These are phyloP conservation scores for Athalia cordata DNA, from an alignment of 2,888 invertebrate species.

Conservation along the genomic window DNA sequence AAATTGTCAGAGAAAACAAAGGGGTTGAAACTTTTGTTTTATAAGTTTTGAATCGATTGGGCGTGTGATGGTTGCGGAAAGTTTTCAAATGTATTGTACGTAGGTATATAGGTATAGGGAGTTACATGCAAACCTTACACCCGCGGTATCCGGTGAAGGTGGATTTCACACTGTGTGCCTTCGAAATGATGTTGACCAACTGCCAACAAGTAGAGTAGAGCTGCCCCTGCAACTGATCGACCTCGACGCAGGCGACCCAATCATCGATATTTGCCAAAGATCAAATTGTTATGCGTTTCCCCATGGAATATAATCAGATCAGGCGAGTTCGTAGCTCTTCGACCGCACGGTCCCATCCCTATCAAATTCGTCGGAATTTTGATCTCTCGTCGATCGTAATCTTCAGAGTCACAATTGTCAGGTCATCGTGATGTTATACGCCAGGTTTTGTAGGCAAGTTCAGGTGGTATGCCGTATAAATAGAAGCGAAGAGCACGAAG, in stretches of 20 bases:
- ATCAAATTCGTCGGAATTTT: too few species aligned
- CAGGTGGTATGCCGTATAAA: background rate
- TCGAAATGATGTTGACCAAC: slow-evolving; percentile 67
- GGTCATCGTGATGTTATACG: background rate
- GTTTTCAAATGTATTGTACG: slow-evolving; percentile 31
- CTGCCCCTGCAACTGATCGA: background rate
- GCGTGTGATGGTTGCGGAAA: slow-evolving; percentile 53
- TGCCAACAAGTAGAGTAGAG: slow-evolving; percentile 31
- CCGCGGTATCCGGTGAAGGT: slow-evolving; percentile 47
- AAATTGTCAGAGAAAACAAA: slow-evolving; percentile 67
- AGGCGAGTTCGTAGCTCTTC: too few species aligned
- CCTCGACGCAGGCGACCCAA: background rate
- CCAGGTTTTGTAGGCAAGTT: background rate
- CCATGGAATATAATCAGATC: too few species aligned
- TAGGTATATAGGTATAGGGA: slow-evolving; percentile 53
- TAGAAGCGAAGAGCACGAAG: background rate
- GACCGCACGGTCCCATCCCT: too few species aligned
- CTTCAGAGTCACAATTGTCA: too few species aligned
- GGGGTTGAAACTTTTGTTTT: slow-evolving; percentile 62
- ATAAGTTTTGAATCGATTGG: slow-evolving; percentile 60
- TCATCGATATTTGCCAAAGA: background rate
- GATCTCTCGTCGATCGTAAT: too few species aligned
- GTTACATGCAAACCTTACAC: slow-evolving; percentile 49
- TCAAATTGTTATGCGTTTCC: too few species aligned
- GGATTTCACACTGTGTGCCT: slow-evolving; percentile 65